Conservation (phyloP, 2,888 invertebrate genomes). For the Meliscaeva auricollis region DNA sequence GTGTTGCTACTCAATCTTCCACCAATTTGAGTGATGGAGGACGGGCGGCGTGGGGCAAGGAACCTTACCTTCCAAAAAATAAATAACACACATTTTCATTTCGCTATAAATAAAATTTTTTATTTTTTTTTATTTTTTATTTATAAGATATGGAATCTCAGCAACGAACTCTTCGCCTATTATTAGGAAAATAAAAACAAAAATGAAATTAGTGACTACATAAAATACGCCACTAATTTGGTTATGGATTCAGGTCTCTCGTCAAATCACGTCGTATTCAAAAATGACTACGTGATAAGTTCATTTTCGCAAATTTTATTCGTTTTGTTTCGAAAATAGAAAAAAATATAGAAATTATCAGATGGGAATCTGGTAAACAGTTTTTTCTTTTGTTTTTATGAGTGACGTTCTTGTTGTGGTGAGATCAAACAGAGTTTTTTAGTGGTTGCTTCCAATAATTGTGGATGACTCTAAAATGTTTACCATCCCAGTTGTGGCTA, state of each 20-base stretch:
- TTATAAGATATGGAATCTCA: conserved; percentile 6
- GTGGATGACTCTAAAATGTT: not conserved
- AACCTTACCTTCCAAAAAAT: not conserved
- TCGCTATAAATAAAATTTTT: conserved; percentile 32
- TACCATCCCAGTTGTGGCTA: not conserved
- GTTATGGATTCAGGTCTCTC: conserved; percentile 37
- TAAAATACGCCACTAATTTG: conserved; percentile 60
- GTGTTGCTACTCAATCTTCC: not conserved
- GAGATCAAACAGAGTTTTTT: not conserved
- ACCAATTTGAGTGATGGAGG: not conserved
- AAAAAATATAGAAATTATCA: not conserved
- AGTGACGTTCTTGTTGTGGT: conserved; percentile 41
- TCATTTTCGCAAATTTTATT: conserved; percentile 33
- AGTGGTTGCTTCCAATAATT: not conserved
- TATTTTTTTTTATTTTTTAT: conserved; percentile 15
- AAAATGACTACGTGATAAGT: conserved; percentile 53
- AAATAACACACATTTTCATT: conserved; percentile 16
- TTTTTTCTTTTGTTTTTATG: conserved; percentile 59
- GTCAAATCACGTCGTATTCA: conserved; percentile 41
- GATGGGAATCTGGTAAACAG: not conserved
- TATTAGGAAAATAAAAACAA: conserved; percentile 55
- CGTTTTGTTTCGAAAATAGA: conserved; percentile 10
- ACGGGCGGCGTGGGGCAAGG: not conserved
- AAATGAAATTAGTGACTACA: conserved; percentile 46
- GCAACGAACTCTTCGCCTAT: conserved; percentile 10